Conservation (phyloP, 2,113 vertebrate species). For the Buteo buteo region DNA sequence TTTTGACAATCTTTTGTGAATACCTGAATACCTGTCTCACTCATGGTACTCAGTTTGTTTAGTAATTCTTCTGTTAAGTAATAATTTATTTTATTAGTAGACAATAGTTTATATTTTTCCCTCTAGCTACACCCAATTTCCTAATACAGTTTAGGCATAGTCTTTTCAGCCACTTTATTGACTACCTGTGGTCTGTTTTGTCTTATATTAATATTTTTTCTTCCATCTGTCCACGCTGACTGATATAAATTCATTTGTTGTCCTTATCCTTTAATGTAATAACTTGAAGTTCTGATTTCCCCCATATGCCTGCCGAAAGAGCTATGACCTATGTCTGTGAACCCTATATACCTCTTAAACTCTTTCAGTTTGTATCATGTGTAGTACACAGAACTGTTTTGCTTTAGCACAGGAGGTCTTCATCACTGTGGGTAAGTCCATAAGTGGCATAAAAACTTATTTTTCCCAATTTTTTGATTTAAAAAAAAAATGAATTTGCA, state of each 20-base stretch:
- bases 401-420: neutral
- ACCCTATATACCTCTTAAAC: neutral
- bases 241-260: neutral
- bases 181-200: neutral
- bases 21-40: neutral
- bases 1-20: neutral
- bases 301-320: neutral
- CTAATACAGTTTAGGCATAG: neutral
- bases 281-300: neutral
- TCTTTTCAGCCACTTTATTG: neutral
- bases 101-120: neutral
- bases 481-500: neutral
- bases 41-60: neutral
- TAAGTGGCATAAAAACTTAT: neutral
- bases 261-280: neutral
- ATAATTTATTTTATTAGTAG: neutral
- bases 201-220: neutral
- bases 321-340: neutral
- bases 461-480: neutral
- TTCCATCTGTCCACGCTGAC: neutral
- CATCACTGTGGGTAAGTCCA: neutral
- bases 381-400: neutral
- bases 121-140: neutral
- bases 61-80: neutral
- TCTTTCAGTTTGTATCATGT: neutral